Conservation (phyloP, 2,888 invertebrate genomes). For the Hermaeophaga mercurialis region DNA sequence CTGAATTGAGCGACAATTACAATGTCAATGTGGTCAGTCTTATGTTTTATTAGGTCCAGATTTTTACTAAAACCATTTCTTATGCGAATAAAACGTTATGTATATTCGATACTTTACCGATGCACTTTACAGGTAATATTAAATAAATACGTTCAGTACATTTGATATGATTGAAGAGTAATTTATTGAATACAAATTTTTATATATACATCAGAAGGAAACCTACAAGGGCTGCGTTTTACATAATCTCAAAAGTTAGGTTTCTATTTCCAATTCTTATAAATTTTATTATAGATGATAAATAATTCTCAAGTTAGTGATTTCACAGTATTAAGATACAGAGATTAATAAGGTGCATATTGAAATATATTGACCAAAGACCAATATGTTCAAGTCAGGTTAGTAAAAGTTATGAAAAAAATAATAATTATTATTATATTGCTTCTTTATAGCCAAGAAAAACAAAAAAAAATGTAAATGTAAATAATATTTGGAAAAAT, state of each 20-base stretch:
- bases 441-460: conserved; percentile 16
- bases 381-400: conserved; percentile 28
- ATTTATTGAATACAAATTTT: too few species aligned
- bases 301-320: conserved; percentile 24
- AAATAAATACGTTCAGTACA: too few species aligned
- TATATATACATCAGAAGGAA: too few species aligned
- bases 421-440: conserved; percentile 16
- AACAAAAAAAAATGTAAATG: conserved; percentile 8
- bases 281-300: not conserved
- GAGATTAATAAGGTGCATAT: conserved; percentile 19
- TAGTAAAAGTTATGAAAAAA: conserved; percentile 10
- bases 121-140: too few species aligned
- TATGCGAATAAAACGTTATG: too few species aligned
- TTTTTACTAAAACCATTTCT: too few species aligned
- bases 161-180: too few species aligned
- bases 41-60: too few species aligned
- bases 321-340: conserved; percentile 24
- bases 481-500: conserved; percentile 12
- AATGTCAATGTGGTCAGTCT: too few species aligned
- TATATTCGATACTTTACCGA: too few species aligned
- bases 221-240: conserved; percentile 14
- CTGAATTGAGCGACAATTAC: too few species aligned
- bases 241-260: not conserved
- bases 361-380: conserved; percentile 29
- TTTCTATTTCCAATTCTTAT: conserved; percentile 10